phyloP scores from a whole-genome alignment of 2,113 vertebrate species.

The Chamaea fasciata region DNA sequence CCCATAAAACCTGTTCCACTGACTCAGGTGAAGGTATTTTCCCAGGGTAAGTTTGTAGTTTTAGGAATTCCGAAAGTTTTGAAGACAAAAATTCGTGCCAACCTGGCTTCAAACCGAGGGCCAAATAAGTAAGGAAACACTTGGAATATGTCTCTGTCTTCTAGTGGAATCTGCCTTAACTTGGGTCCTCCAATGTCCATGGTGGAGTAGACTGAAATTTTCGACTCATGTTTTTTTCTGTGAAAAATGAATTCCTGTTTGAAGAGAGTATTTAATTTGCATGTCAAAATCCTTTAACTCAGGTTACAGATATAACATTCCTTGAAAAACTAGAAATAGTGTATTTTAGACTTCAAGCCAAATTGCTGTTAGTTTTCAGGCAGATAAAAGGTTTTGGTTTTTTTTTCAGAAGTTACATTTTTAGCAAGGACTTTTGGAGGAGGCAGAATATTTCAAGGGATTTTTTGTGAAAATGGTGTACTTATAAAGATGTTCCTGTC shows the following conservation, averaged over 20 bases:
- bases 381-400: not conserved
- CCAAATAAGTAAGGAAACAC: not conserved
- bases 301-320: not conserved
- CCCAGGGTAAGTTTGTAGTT: not conserved
- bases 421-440: not conserved
- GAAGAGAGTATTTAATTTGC: not conserved
- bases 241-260: not conserved
- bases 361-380: not conserved
- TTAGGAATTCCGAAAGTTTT: not conserved
- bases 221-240: not conserved
- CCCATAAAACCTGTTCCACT: not conserved
- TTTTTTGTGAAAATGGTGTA: not conserved
- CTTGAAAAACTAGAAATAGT: not conserved
- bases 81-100: not conserved
- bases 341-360: not conserved
- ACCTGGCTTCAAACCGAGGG: not conserved
- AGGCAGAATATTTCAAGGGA: not conserved
- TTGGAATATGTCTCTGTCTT: not conserved
- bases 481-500: not conserved
- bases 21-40: not conserved
- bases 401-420: not conserved
- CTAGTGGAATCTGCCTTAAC: not conserved
- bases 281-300: not conserved
- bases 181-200: not conserved
- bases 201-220: not conserved